phyloP scores from a whole-genome alignment of 2,113 vertebrate genomes.

The Lophochroa leadbeateri region DNA sequence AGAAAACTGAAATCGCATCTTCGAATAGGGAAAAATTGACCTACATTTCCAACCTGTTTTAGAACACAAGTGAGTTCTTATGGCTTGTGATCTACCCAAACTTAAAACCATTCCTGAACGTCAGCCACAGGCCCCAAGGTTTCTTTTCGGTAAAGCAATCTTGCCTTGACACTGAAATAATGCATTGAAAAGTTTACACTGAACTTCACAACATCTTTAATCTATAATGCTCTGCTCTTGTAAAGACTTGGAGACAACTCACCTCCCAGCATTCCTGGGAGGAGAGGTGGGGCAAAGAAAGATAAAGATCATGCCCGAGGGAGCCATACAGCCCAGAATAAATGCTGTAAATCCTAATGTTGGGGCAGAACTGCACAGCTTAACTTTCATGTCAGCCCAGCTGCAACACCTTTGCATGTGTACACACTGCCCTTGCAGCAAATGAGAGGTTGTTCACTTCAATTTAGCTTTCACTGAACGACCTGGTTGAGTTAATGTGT shows the following conservation, averaged over 20 bases:
- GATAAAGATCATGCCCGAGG: neutral
- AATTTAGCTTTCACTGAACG: neutral
- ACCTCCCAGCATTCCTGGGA: slow-evolving; percentile 18
- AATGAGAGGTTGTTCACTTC: neutral
- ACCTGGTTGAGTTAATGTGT: neutral
- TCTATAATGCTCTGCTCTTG: neutral
- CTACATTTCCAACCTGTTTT: neutral
- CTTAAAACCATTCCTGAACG: neutral
- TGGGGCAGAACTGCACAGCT: neutral
- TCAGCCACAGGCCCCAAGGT: neutral
- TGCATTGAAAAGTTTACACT: neutral
- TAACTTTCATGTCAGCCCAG: neutral
- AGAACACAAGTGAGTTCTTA: neutral
- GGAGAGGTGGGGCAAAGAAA: neutral
- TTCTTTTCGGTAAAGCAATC: neutral
- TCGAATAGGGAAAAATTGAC: neutral
- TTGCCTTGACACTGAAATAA: neutral
- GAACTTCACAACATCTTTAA: neutral
- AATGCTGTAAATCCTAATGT: neutral
- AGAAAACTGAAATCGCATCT: neutral
- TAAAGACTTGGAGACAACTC: neutral
- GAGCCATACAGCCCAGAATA: neutral
- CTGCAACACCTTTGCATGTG: neutral
- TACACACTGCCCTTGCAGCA: neutral
- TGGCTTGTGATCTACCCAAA: neutral